Evolutionary conservation across 2,888 invertebrate genomes (phyloP), one percentile per base, ranked within the genome.

Genomic region (Vannuccia rotundouncinata): DNA sequence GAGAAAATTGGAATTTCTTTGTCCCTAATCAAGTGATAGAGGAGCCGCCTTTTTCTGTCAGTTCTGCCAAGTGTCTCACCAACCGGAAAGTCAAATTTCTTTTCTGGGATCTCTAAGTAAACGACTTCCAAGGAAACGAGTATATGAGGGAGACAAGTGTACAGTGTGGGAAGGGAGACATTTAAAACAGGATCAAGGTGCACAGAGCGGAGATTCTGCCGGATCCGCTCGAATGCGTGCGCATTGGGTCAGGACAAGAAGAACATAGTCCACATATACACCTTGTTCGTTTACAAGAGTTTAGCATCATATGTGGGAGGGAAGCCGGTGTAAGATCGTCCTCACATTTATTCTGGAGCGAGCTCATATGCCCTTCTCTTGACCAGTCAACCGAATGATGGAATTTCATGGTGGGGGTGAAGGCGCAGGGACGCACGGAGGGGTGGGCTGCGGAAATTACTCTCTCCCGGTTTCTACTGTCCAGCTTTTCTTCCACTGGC

Each of bases 21-120:
- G 22, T 66, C 10, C 2, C 10, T 22, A 66, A 66, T 66, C 66
- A 66, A 66, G 66, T 66, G 66, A 13, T 66, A 13, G 17, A 66
- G 25, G 22, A 66, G 25, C 66, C 66, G 66, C 66, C 66, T 66
- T 66, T 66, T 66, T 13, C 66, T 66, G 66, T 66, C 66, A 66
- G 22, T 66, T 66, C 22, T 66, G 5, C 10, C 66, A 66, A 22
- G 10, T 45, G 45, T 45, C 45, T 45, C 17, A 17, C 45, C 45
- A 45, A 45, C 45, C 17, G 45, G 45, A 45, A 45, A 45, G 45
- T 45, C 45, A 17, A 45, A 45, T 45, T 45, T 5, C 45, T 13
- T 45, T 45, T 45, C 45, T 17, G 45, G 45, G 45, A 45, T 5
- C 5, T 45, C 45, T 45, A 45, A 17, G 45, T 45, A 45, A 45